Base-by-base conservation (phyloP, 2,888 invertebrate species). In the Hyposoter dolosus region DNA sequence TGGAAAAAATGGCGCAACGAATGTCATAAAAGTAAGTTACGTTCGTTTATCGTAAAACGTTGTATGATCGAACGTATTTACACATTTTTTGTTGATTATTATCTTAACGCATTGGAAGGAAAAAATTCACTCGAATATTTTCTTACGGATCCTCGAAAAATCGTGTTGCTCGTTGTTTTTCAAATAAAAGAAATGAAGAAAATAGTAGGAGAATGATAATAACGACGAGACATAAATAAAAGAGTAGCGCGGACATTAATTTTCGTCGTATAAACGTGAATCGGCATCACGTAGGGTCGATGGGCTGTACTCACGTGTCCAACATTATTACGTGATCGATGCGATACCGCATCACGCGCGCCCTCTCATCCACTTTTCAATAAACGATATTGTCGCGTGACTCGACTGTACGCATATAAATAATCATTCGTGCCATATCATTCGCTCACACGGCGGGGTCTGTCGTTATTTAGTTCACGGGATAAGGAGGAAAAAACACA, bases 361-460 rank as follows among this genome's bases (percentile, higher is more conserved):
- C 50, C 32, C 66, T 63, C 78, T 78, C 75, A 78, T 78, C 74
- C 72, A 79, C 85, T 69, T 75, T 82, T 79, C 78, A 82, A 85
- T 85, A 69, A 82, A 72, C 78, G 63, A 74, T 85, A 28, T 23
- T 12, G 63, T 79, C 35, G 69, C 82, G 74, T 85, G 69, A 78
- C 81, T 77, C 19, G 17, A 50, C 35, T 32, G 0, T 19, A 35
- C 50, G 65, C 35, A 40, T 40, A 66, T 40, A 66, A 53, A 77
- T 77, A 66, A 63, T 17, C 23, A 71, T 50, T 45, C 63, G 63
- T 28, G 45, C 35, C 17, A 19, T n/a, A 53, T 53, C 53, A n/a
- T 53, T 32, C n/a, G 32, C 12, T 56, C 53, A 19, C 53, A 19
- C 28, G 28, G 28, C 23, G 53, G 23, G 72, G 56, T 23, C 23